Percentiles rank a stretch among this genome's conserved stretches.
Conservation (phyloP, 53 echinoderm and acorn worm genomes). For the Crossaster papposus region DNA sequence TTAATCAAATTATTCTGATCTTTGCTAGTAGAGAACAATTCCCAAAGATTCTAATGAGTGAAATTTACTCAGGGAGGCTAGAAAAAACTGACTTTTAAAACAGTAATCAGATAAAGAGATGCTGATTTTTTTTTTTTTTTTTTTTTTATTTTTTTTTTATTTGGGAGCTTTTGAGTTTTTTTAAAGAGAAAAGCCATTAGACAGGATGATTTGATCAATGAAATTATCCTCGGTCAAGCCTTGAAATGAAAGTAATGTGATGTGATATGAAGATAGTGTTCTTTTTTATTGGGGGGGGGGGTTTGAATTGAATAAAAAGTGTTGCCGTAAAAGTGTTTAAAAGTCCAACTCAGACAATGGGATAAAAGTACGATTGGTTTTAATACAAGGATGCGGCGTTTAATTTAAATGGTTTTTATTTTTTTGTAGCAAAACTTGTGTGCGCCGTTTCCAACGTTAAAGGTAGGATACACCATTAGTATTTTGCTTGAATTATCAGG, state of each 20-base stretch:
- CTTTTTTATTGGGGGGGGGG: not conserved
- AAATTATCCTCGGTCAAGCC: too few relatives aligned
- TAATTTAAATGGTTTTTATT: too few relatives aligned
- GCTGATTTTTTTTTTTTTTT: not conserved
- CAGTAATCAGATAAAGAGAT: slow-evolving; percentile 2
- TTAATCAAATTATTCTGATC: not conserved
- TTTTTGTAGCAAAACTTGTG: too few relatives aligned
- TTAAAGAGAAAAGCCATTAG: slow-evolving; percentile 1
- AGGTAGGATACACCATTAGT: too few relatives aligned
- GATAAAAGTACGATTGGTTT: not conserved
- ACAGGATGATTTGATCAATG: slow-evolving; percentile 22
- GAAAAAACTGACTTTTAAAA: not conserved
- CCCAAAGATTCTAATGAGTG: not conserved
- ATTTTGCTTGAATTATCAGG: too few relatives aligned
- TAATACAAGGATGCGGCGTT: too few relatives aligned
- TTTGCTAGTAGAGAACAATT: not conserved
- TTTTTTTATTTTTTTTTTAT: not conserved
- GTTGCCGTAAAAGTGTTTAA: not conserved
- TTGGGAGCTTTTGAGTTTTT: not conserved
- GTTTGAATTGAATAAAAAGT: not conserved
- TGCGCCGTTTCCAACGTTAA: too few relatives aligned
- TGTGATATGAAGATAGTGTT: not conserved
- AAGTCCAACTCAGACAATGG: not conserved
- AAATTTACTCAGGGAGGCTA: not conserved
- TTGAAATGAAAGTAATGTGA: slow-evolving; percentile 8